phyloP scores from a whole-genome alignment of 2,113 vertebrate species.

The Hippocampus mohnikei region DNA sequence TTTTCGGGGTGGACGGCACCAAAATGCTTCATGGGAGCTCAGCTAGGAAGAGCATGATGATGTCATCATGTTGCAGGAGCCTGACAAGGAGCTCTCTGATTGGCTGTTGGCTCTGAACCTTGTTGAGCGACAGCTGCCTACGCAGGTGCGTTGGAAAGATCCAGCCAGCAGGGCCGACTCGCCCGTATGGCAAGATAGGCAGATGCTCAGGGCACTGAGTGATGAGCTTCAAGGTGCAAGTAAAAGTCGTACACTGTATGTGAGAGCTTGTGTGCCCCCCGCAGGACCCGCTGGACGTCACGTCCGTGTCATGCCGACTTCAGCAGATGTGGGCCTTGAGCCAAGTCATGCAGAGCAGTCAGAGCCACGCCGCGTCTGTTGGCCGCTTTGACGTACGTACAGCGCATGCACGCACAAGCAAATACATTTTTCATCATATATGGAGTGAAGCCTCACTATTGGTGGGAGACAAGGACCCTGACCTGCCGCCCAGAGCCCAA shows the following conservation, averaged over 20 bases:
- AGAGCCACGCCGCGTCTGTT: conserved; percentile 80
- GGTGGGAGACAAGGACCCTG: not conserved
- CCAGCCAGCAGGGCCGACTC: not conserved
- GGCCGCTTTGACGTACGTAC: conserved; percentile 85
- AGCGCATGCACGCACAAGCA: conserved; percentile 61
- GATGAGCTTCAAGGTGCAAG: no score
- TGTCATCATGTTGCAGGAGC: conserved; percentile 70
- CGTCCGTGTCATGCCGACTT: conserved; percentile 85
- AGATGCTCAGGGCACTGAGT: no score
- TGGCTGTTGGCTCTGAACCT: conserved; percentile 85
- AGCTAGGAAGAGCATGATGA: no score
- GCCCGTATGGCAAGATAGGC: no score
- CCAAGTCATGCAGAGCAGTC: conserved; percentile 87
- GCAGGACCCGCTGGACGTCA: conserved; percentile 85
- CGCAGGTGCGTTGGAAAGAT: conserved; percentile 64
- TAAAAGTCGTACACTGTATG: not conserved
- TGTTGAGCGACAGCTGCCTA: conserved; percentile 71
- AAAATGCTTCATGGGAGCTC: not conserved
- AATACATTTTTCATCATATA: not conserved
- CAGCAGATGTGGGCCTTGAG: conserved; percentile 98
- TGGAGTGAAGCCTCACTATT: not conserved
- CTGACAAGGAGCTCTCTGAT: conserved; percentile 78
- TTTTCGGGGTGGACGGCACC: no score
- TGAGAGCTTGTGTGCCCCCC: not conserved
- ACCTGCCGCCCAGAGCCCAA: no score